A percentile compares a stretch with the other conserved stretches of the same genome.
Evolutionary conservation across 1,140 invertebrate genomes (phyloP).

Genomic region (Caenorhabditis brenneri): DNA sequence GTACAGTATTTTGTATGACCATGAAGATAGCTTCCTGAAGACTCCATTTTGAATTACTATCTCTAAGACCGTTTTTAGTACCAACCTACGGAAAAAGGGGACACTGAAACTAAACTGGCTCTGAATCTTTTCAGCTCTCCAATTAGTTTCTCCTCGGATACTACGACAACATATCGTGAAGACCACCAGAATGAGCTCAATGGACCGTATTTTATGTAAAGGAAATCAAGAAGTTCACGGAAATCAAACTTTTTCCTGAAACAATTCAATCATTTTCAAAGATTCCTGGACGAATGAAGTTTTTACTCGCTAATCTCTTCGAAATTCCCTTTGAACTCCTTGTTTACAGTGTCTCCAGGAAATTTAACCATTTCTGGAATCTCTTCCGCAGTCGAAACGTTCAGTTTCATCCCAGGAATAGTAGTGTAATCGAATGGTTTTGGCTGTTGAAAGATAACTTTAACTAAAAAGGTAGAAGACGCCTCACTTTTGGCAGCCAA

Average conservation of each 20-base stretch:
- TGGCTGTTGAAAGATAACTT: constrained; percentile 16
- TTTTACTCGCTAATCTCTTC: constrained; percentile 29
- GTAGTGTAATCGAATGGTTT: constrained; percentile 51
- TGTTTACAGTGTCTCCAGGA: not conserved
- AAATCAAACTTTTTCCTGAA: constrained; percentile 16
- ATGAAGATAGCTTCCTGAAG: not conserved
- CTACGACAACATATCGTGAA: constrained; percentile 36
- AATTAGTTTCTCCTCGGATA: not conserved
- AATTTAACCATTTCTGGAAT: constrained; percentile 8
- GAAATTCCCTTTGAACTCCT: constrained; percentile 9
- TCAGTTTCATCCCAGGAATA: constrained; percentile 45
- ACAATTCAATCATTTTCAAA: not conserved
- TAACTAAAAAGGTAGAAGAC: not conserved
- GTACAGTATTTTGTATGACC: not conserved
- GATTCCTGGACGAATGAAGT: not conserved
- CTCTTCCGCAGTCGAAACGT: constrained; percentile 32
- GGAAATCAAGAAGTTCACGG: constrained; percentile 39
- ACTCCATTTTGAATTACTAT: not conserved
- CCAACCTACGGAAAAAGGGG: not conserved
- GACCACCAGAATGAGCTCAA: constrained; percentile 49
- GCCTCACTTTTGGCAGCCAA: not conserved
- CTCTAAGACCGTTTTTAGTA: not conserved
- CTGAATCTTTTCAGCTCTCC: constrained; percentile 24
- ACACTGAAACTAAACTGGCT: not conserved
- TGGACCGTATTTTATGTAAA: constrained; percentile 9